Conservation (phyloP, 2,888 invertebrate genomes). For the Tryphoninae sp. region DNA sequence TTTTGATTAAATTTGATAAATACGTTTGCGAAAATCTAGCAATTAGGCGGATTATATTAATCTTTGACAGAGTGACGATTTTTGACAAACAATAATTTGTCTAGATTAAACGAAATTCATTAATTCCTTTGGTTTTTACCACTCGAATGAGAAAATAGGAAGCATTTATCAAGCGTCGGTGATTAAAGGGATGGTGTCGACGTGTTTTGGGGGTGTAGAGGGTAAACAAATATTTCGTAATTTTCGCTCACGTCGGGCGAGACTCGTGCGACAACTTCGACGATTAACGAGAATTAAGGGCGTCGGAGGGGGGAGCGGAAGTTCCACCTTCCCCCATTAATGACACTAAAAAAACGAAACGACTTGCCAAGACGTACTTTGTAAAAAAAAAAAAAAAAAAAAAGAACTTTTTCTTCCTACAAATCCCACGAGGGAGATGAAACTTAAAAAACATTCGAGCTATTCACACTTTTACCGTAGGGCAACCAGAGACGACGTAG, state of each 20-base stretch:
- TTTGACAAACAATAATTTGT: no score
- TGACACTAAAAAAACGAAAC: not conserved
- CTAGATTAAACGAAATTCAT: no score
- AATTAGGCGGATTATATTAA: no score
- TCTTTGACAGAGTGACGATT: no score
- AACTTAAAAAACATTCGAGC: slow-evolving; percentile 39
- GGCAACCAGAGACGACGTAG: not conserved
- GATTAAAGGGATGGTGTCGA: no score
- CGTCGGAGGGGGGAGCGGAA: slow-evolving; percentile 1
- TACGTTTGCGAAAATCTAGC: no score
- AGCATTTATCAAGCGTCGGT: no score
- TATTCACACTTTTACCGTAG: slow-evolving; percentile 21
- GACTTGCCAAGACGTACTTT: not conserved
- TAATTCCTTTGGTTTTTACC: no score
- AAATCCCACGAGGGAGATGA: slow-evolving; percentile 1
- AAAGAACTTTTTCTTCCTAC: slow-evolving; percentile 19
- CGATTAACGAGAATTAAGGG: slow-evolving; percentile 38
- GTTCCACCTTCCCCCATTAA: not conserved
- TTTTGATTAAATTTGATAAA: no score
- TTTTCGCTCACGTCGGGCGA: not conserved
- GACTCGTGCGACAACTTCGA: slow-evolving; percentile 6
- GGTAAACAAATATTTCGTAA: no score
- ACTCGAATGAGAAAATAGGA: no score
- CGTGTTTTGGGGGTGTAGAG: no score
- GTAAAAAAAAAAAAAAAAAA: slow-evolving; percentile 1